Evolutionary conservation across 2,113 vertebrate species (phyloP).

Genomic region (Tragelaphus scriptus): DNA sequence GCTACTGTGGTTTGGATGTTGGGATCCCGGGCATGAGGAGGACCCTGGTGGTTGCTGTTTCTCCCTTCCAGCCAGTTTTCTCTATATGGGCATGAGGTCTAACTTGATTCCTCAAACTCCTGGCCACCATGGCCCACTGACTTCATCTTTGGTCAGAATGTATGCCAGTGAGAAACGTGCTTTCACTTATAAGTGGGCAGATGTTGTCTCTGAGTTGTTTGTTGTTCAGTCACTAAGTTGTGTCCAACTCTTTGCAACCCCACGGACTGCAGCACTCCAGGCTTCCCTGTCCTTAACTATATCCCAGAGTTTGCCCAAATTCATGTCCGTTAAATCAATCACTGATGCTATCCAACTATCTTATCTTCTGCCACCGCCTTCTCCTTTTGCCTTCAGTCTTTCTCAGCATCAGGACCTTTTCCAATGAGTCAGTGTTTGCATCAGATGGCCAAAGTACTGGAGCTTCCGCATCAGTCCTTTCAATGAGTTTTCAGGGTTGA

Average conservation of each 20-base stretch:
- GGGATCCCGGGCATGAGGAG: fast-evolving
- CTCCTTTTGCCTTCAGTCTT: not conserved
- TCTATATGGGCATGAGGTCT: not conserved
- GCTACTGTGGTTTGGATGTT: not conserved
- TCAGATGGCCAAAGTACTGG: not conserved
- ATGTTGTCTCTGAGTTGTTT: not conserved
- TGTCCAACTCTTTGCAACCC: not conserved
- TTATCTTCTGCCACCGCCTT: fast-evolving
- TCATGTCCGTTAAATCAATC: not conserved
- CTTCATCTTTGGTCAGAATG: not conserved
- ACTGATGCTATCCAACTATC: not conserved
- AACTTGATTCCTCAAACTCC: not conserved
- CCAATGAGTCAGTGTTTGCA: fast-evolving
- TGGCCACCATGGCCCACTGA: not conserved
- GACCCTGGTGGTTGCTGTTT: not conserved
- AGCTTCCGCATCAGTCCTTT: not conserved
- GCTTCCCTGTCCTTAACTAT: not conserved
- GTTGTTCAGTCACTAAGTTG: not conserved
- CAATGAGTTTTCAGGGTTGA: not conserved
- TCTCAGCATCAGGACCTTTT: not conserved
- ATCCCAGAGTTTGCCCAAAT: not conserved
- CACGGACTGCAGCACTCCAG: not conserved
- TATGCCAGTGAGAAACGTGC: not conserved
- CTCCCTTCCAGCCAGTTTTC: not conserved
- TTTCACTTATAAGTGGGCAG: not conserved